phyloP scores from a whole-genome alignment of 2,113 vertebrate species.

The Catharus fuscescens region DNA sequence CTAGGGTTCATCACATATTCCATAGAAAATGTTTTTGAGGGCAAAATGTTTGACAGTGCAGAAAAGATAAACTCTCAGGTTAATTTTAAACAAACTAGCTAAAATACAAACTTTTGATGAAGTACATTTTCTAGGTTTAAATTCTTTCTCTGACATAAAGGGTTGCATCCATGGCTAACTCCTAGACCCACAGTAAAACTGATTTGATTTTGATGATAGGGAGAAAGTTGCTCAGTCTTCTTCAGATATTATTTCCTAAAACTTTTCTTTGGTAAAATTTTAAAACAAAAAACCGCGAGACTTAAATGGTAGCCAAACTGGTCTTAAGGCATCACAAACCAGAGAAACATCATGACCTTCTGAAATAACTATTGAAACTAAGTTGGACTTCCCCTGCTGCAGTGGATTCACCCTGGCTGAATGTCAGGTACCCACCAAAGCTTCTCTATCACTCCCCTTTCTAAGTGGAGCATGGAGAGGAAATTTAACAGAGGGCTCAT shows the following conservation, averaged over 20 bases:
- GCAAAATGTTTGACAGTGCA: not conserved
- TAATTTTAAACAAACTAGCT: not conserved
- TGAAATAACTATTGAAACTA: not conserved
- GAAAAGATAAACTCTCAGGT: not conserved
- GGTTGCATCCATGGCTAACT: not conserved
- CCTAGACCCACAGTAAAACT: not conserved
- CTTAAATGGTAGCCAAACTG: not conserved
- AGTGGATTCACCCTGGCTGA: not conserved
- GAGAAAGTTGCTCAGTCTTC: not conserved
- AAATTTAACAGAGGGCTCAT: not conserved
- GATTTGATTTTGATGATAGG: not conserved
- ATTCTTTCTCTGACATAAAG: not conserved
- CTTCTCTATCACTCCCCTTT: not conserved
- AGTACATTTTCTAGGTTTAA: not conserved
- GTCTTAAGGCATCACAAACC: not conserved
- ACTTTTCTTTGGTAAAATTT: not conserved
- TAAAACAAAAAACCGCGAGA: not conserved
- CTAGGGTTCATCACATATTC: not conserved
- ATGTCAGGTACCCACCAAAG: fast-evolving
- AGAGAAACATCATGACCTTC: not conserved
- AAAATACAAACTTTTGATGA: not conserved
- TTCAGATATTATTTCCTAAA: not conserved
- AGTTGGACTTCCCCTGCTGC: not conserved
- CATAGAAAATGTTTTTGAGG: not conserved
- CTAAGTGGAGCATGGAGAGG: not conserved